Evolutionary conservation across 2,113 vertebrate species (phyloP), one percentile per base, ranked within the genome.

Genomic region (Clupea harengus): DNA sequence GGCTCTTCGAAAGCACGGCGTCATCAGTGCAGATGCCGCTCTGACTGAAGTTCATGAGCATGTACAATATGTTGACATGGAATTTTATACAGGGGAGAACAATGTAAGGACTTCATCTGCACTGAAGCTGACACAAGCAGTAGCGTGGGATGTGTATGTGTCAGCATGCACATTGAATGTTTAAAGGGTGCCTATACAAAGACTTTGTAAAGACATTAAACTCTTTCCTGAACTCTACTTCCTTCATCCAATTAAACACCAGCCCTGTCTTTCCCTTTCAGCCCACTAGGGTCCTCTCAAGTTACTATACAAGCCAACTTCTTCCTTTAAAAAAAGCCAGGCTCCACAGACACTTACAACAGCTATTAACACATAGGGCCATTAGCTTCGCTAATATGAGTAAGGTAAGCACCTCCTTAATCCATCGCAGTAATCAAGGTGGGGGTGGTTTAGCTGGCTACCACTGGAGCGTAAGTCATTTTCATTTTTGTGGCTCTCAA

Each of bases 1-100:
- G 72, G 32, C 64, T 67, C 64, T 28, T 67, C n/a, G 64, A 67
- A 67, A 67, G 64, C 64, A 67, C 64, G n/a, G 4, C 64, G n/a
- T 67, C 64, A 67, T 67, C 64, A 67, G 64, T 67, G 64, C 64
- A 28, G 64, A 28, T 67, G n/a, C 64, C 28, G 64, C 64, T 67
- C 64, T 25, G 64, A 67, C 64, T 67, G 64, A 67, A 67, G 64
- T 28, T 67, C 64, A 28, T 28, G n/a, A 28, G n/a, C 60, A 6
- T 67, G 64, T 67, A 67, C 64, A 67, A 67, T 67, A 67, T 67
- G 64, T 67, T 28, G n/a, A 67, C 64, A 67, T 28, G 64, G 64
- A 2, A 28, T 28, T 67, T 28, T 28, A 67, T 67, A 25, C 64
- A 22, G 64, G 64, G n/a, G n/a, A 67, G 64, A 67, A 67, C 64